These are phyloP conservation scores for Hymenopus coronatus DNA, from an alignment of 2,888 invertebrate genomes.

Conservation along the genomic window DNA sequence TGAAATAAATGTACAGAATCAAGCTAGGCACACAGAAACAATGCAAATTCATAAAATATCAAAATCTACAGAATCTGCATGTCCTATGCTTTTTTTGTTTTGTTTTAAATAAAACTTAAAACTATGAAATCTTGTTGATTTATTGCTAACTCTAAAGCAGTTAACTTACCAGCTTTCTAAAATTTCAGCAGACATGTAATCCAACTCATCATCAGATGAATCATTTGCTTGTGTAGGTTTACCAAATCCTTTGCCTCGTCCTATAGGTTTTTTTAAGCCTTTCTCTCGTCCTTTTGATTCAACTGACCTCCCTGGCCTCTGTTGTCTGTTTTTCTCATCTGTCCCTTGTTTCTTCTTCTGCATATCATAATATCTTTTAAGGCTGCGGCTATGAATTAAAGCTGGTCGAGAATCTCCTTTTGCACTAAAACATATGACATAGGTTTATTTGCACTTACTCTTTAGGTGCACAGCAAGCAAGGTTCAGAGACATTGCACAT, in stretches of 20 bases:
- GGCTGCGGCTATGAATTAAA: slow-evolving; percentile 54
- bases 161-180: slow-evolving; percentile 51
- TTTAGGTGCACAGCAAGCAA: no score
- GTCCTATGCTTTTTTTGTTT: no score
- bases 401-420: slow-evolving; percentile 56
- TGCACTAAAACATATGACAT: slow-evolving; percentile 38
- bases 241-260: slow-evolving; percentile 69
- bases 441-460: no score
- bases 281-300: slow-evolving; percentile 61
- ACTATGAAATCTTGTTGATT: no score
- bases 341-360: slow-evolving; percentile 51
- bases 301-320: slow-evolving; percentile 47
- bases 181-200: slow-evolving; percentile 71
- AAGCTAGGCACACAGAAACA: no score
- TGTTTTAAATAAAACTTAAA: no score
- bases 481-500: no score
- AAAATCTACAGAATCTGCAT: no score
- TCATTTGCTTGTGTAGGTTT: neutral
- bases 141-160: neutral
- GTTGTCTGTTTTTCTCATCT: slow-evolving; percentile 48
- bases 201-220: slow-evolving; percentile 60
- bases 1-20: no score
- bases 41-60: no score
- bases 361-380: slow-evolving; percentile 58
- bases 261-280: slow-evolving; percentile 64